Base-by-base conservation (phyloP, 2,797 vertebrate species). In the Pteronotus mesoamericanus region DNA sequence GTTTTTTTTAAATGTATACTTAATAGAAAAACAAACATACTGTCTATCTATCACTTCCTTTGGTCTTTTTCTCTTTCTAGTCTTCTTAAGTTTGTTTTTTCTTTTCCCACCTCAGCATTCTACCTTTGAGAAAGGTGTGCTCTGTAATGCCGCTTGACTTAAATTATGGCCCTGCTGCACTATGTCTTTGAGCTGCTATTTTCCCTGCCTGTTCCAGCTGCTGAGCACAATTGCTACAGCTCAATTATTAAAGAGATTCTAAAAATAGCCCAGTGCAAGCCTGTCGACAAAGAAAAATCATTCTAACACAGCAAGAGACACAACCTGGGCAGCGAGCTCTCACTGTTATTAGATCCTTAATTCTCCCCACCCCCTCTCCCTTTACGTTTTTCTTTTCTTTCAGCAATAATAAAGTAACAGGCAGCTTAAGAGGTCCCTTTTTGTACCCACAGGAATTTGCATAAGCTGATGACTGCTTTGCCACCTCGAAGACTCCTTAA, bases 171-270 rank as follows among this genome's bases (percentile, higher is more conserved):
- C 98, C 97, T 94, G 87, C 92, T 57, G 74, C 94, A 96, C 29
- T 4, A 37, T 91, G 97, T 98, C 98, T 98, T 97, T 97, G 96
- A 98, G 98, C 96, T 97, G 97, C 97, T 98, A 96, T 98, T 98
- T 98, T 97, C 95, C 96, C 91, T 97, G 98, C 97, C 98, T 98
- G 84, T 97, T 98, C 97, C 97, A 96, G 98, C 97, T 91, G 96
- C 97, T 97, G 97, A 97, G 98, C 96, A 97, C 98, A 98, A 98
- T 98, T 39, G 88, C 97, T 98, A 98, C 97, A 98, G 96, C 97
- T 99, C 98, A 98, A 98, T 98, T 99, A 99, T 98, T 98, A 98
- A 98, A 98, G 97, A 97, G 97, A 98, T 95, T 95, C 98, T 98
- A 98, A 98, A 99, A 98, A 98, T 98, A 98, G 97, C 96, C 29